These are phyloP conservation scores for Globodera ellingtonae DNA, from an alignment of 1,140 invertebrate genomes.

Conservation along the genomic window DNA sequence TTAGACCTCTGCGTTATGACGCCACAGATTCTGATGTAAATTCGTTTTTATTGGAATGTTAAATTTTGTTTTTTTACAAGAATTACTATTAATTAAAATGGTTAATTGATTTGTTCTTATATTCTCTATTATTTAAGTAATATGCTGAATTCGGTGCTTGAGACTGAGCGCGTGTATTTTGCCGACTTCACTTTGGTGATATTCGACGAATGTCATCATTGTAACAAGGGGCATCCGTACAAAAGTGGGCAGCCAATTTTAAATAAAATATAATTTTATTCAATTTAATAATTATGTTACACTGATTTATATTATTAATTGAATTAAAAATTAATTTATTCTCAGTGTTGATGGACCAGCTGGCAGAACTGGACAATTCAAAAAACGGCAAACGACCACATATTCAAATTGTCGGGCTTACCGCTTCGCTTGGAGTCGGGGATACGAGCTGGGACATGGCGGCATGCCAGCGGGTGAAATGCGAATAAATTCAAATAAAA, in stretches of 20 bases:
- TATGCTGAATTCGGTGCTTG: conserved; percentile 47
- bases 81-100: not conserved
- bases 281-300: no score
- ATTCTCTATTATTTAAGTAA: conserved; percentile 31
- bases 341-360: conserved; percentile 49
- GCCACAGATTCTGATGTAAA: conserved; percentile 51
- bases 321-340: not conserved
- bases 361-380: conserved; percentile 17
- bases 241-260: conserved; percentile 32
- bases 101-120: no score
- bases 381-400: not conserved
- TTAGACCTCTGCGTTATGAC: conserved; percentile 52
- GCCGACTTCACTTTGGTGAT: conserved; percentile 51
- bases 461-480: not conserved
- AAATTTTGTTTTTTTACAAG: no score
- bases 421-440: conserved; percentile 54
- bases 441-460: conserved; percentile 26
- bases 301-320: no score
- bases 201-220: conserved; percentile 58
- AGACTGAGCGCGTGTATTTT: conserved; percentile 41
- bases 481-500: not conserved
- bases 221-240: conserved; percentile 44
- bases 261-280: not conserved
- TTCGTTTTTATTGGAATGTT: conserved; percentile 5
- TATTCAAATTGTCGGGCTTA: conserved; percentile 53